A percentile compares a stretch with the other conserved stretches of the same genome.
These are phyloP conservation scores for Andrena trimmerana DNA, from an alignment of 2,888 invertebrate species.

Conservation along the genomic window DNA sequence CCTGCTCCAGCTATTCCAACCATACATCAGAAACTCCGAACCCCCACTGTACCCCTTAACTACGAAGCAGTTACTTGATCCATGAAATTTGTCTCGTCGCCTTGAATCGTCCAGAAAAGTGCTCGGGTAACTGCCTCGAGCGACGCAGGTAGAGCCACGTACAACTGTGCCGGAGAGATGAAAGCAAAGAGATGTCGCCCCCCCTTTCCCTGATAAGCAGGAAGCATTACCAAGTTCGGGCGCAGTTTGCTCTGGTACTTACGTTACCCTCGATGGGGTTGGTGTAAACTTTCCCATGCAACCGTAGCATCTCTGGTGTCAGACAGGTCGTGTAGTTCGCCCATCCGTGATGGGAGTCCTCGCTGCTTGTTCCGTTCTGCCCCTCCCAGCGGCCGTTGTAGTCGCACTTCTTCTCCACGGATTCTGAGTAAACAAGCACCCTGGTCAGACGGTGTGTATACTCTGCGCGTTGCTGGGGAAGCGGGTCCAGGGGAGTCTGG, in stretches of 20 bases:
- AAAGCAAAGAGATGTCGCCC: neutral
- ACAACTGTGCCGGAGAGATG: too few species aligned
- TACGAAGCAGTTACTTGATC: too few species aligned
- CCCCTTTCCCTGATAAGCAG: neutral
- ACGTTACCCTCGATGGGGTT: constrained; percentile 68
- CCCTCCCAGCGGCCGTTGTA: constrained; percentile 90
- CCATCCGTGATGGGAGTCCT: constrained; percentile 88
- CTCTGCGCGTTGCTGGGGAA: neutral
- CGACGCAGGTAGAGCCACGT: too few species aligned
- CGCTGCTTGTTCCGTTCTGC: constrained; percentile 82
- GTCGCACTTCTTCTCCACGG: constrained; percentile 90
- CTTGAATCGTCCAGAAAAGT: too few species aligned
- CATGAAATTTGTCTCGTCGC: too few species aligned
- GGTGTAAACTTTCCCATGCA: constrained; percentile 88
- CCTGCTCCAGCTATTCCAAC: too few species aligned
- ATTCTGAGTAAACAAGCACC: constrained; percentile 86
- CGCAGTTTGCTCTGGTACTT: constrained; percentile 3
- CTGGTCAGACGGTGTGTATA: neutral
- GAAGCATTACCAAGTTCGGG: neutral
- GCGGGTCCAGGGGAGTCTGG: neutral
- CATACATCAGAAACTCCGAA: too few species aligned
- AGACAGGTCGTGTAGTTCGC: constrained; percentile 94
- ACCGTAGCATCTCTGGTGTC: constrained; percentile 89
- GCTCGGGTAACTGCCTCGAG: too few species aligned
- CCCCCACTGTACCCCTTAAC: too few species aligned